Conservation (phyloP, 2,113 vertebrate genomes). For the Plecotus auritus region DNA sequence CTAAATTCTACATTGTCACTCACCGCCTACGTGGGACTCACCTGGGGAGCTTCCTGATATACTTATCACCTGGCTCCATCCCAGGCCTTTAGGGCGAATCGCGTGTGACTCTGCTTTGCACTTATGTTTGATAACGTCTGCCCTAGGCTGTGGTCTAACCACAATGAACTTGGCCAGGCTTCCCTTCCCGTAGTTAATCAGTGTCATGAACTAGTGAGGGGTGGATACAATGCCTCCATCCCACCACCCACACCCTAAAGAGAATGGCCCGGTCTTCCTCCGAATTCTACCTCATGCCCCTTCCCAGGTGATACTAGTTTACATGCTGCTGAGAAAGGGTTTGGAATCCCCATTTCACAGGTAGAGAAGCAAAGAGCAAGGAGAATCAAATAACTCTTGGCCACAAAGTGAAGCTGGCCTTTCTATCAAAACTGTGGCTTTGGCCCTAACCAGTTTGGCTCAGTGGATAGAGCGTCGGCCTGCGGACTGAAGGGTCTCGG, state of each 20-base stretch:
- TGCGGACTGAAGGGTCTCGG: no score
- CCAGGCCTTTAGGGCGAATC: background rate
- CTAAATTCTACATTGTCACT: background rate
- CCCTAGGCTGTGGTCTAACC: background rate
- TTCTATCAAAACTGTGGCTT: background rate
- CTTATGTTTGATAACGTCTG: background rate
- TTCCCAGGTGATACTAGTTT: background rate
- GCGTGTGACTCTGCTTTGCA: background rate
- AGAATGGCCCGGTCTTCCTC: background rate
- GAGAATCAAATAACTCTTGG: background rate
- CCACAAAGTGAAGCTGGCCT: background rate
- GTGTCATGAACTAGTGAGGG: background rate
- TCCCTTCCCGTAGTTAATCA: background rate
- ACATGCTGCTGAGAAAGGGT: background rate
- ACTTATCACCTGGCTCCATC: background rate
- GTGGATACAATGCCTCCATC: background rate
- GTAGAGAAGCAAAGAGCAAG: background rate
- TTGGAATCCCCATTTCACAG: background rate
- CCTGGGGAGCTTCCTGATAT: no score
- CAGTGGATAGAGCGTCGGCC: no score
- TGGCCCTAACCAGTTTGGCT: background rate
- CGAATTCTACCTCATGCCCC: background rate
- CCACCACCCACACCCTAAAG: background rate
- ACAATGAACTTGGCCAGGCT: background rate
- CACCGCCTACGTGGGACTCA: background rate